Conservation (phyloP, 2,113 vertebrate species). For the Peromyscus californicus region DNA sequence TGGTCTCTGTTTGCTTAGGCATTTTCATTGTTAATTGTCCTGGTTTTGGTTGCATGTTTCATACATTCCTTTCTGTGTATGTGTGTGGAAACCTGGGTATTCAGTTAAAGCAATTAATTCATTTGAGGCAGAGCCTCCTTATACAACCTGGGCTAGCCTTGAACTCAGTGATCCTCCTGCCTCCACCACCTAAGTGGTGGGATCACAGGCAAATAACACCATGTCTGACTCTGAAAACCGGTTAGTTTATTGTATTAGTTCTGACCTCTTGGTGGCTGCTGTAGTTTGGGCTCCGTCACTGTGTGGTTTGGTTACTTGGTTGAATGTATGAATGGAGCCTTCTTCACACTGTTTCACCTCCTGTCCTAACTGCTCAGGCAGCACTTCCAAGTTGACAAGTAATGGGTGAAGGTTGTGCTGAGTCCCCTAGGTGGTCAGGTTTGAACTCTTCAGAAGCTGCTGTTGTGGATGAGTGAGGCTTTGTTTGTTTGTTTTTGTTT, state of each 20-base stretch:
- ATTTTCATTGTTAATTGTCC: not conserved
- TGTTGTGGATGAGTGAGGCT: not conserved
- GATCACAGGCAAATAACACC: not conserved
- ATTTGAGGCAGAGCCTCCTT: not conserved
- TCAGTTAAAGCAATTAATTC: not conserved
- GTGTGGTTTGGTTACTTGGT: not conserved
- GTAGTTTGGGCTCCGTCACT: not conserved
- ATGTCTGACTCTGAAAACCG: not conserved
- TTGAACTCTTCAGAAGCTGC: not conserved
- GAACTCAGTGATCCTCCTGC: not conserved
- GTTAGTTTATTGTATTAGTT: not conserved
- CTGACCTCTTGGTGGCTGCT: not conserved
- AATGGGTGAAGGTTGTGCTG: not conserved
- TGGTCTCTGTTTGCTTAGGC: not conserved
- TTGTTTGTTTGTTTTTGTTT: no score
- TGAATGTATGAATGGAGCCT: not conserved
- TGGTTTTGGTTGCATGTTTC: not conserved
- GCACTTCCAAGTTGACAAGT: not conserved
- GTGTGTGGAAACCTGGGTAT: not conserved
- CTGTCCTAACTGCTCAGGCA: not conserved
- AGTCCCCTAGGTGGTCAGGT: not conserved
- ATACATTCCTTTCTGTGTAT: not conserved
- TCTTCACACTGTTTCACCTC: no score
- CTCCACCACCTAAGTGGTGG: not conserved
- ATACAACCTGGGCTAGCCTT: not conserved